phyloP scores from a whole-genome alignment of 2,888 invertebrate genomes.

The Tipula lateralis region DNA sequence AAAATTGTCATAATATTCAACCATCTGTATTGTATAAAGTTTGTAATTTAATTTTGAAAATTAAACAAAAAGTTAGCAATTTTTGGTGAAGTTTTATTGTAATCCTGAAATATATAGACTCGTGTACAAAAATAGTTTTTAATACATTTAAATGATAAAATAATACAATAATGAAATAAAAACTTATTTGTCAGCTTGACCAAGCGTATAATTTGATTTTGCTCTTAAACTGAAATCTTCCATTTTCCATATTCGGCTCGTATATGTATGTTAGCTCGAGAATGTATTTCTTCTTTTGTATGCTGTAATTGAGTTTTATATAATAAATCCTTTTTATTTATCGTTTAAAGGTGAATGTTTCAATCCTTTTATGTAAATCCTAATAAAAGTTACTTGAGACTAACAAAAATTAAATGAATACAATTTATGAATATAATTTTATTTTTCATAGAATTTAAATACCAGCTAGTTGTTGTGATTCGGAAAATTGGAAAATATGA shows the following conservation, averaged over 20 bases:
- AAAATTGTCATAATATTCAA: neutral
- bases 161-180: neutral
- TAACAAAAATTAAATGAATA: neutral
- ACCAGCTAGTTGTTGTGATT: neutral
- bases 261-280: neutral
- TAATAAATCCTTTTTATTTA: neutral
- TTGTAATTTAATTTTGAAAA: neutral
- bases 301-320: neutral
- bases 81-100: neutral
- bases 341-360: neutral
- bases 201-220: slow-evolving; percentile 19
- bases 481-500: neutral
- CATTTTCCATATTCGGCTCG: neutral
- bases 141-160: neutral
- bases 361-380: neutral
- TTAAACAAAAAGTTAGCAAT: neutral
- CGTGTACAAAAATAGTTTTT: too few species aligned
- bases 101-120: neutral
- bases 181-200: neutral
- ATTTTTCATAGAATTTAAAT: neutral
- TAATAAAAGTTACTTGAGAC: neutral
- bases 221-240: neutral
- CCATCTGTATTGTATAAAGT: neutral
- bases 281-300: neutral
- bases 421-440: neutral